Evolutionary conservation across 2,888 invertebrate species (phyloP).

Genomic region (Syrphus vitripennis): DNA sequence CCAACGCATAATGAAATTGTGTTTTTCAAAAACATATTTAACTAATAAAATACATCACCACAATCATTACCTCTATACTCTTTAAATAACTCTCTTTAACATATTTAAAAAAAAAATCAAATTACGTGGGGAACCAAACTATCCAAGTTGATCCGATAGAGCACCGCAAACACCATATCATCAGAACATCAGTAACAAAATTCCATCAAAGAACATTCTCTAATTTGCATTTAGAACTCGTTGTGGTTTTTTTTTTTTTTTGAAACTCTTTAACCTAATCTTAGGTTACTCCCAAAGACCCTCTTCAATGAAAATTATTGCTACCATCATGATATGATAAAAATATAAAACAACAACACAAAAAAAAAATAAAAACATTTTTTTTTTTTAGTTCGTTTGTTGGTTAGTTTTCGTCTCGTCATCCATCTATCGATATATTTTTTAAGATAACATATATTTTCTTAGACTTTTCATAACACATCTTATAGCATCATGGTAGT

Average conservation of each 20-base stretch:
- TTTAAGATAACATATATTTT: slow-evolving; percentile 32
- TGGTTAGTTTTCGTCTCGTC: background rate
- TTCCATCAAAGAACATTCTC: slow-evolving; percentile 19
- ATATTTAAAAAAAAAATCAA: background rate
- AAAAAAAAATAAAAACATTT: slow-evolving; percentile 16
- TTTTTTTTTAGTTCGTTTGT: slow-evolving; percentile 3
- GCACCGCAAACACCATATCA: slow-evolving; percentile 16
- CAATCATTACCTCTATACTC: background rate
- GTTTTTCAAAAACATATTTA: background rate
- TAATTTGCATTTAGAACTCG: slow-evolving; percentile 58
- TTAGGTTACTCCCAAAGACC: slow-evolving; percentile 54
- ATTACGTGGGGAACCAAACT: background rate
- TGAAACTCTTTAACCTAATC: slow-evolving; percentile 45
- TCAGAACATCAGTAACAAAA: background rate
- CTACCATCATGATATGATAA: slow-evolving; percentile 53
- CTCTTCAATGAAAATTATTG: slow-evolving; percentile 58
- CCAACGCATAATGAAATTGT: background rate
- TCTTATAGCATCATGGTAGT: slow-evolving; percentile 32
- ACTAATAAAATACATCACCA: slow-evolving; percentile 6
- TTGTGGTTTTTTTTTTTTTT: background rate
- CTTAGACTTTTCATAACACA: slow-evolving; percentile 55
- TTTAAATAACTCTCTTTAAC: background rate
- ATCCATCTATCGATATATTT: slow-evolving; percentile 42
- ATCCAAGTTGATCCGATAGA: slow-evolving; percentile 46
- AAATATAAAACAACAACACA: slow-evolving; percentile 10